A percentile compares a stretch with the other conserved stretches of the same genome.
These are phyloP conservation scores for Lissocephala sabroskyi DNA, from an alignment of 2,888 invertebrate genomes.

Conservation along the genomic window DNA sequence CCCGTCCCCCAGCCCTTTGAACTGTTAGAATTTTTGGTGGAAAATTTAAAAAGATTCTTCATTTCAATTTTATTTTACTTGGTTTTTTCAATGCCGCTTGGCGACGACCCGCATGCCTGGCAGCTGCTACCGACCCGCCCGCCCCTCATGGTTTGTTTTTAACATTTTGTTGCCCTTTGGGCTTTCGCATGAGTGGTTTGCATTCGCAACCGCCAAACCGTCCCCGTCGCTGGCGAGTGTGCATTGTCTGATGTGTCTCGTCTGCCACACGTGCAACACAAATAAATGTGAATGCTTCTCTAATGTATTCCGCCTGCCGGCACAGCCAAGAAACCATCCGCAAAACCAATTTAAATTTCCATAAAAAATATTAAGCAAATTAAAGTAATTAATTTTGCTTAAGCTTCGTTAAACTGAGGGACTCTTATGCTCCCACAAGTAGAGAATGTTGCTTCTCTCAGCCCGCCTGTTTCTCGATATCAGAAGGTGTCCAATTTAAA, in stretches of 20 bases:
- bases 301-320: too few relatives aligned
- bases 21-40: slow-evolving; percentile 17
- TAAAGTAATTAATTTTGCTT: too few relatives aligned
- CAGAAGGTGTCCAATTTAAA: too few relatives aligned
- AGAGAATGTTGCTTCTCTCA: too few relatives aligned
- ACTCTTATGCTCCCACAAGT: too few relatives aligned
- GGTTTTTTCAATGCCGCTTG: too few relatives aligned
- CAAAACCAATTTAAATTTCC: too few relatives aligned
- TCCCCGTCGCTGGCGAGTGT: neutral
- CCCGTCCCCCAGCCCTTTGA: too few relatives aligned
- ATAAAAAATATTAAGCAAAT: too few relatives aligned
- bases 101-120: neutral
- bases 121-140: slow-evolving; percentile 6
- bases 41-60: slow-evolving; percentile 6
- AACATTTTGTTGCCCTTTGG: slow-evolving; percentile 30
- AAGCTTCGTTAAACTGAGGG: too few relatives aligned
- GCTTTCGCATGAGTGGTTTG: slow-evolving; percentile 31
- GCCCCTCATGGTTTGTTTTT: slow-evolving; percentile 15
- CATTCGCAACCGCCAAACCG: neutral
- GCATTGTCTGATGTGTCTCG: slow-evolving; percentile 14
- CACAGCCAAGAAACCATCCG: too few relatives aligned
- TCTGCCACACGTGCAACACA: slow-evolving; percentile 9
- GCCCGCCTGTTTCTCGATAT: too few relatives aligned
- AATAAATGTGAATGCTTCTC: slow-evolving; percentile 12
- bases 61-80: neutral